Percentiles rank a stretch among this genome's conserved stretches.
phyloP scores from a whole-genome alignment of 2,113 vertebrate species.

The Prunella fulvescens region DNA sequence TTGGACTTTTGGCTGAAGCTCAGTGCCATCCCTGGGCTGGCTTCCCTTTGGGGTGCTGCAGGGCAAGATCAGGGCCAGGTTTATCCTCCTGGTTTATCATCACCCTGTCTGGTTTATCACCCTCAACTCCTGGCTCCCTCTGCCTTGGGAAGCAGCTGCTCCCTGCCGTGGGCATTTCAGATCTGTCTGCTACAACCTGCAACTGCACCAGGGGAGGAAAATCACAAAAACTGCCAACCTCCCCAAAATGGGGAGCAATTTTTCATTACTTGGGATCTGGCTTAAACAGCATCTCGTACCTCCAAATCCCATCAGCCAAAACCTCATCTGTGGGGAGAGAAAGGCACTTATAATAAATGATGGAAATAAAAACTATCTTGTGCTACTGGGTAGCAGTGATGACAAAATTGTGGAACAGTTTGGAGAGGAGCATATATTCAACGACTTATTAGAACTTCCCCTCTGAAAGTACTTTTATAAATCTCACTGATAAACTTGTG shows the following conservation, averaged over 20 bases:
- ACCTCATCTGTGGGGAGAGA: not conserved
- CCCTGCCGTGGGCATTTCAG: not conserved
- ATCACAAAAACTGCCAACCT: not conserved
- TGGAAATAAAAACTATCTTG: not conserved
- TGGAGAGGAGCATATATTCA: not conserved
- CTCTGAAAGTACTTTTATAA: not conserved
- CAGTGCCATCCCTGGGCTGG: not conserved
- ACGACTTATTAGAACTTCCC: not conserved
- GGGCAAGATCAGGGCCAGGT: not conserved
- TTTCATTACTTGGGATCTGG: not conserved
- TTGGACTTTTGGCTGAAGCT: not conserved
- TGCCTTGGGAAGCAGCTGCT: not conserved
- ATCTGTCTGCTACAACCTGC: not conserved
- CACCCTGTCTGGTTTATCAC: not conserved
- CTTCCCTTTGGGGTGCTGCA: not conserved
- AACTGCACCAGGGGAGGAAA: not conserved
- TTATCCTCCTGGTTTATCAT: no score
- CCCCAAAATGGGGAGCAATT: not conserved
- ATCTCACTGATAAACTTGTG: not conserved
- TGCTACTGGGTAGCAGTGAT: not conserved
- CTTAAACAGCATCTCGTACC: not conserved
- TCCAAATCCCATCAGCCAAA: not conserved
- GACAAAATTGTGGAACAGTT: not conserved
- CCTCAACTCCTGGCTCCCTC: not conserved
- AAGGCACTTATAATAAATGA: not conserved